These are phyloP conservation scores for Meghimatium bilineatum DNA, from an alignment of 2,888 invertebrate species.

Conservation along the genomic window DNA sequence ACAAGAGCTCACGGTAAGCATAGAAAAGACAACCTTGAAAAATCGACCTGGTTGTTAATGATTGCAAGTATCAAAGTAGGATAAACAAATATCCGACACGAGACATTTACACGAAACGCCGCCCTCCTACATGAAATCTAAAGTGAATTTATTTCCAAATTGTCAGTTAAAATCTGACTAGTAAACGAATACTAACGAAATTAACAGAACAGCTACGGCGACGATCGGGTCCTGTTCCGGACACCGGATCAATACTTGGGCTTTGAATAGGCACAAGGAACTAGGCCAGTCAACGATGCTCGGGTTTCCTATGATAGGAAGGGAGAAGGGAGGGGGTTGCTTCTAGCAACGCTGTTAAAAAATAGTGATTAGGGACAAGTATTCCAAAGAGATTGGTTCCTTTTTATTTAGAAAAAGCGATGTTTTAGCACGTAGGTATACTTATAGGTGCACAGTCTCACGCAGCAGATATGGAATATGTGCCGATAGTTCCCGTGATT, in stretches of 20 bases:
- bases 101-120: neutral
- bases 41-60: neutral
- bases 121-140: neutral
- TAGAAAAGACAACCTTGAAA: neutral
- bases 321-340: neutral
- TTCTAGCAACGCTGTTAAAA: constrained; percentile 4
- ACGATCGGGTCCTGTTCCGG: neutral
- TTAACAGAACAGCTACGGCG: neutral
- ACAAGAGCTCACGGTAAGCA: neutral
- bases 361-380: too few relatives aligned
- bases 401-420: too few relatives aligned
- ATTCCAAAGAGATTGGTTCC: too few relatives aligned
- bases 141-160: neutral
- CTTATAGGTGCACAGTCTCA: too few relatives aligned
- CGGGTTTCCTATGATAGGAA: neutral
- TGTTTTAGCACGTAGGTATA: too few relatives aligned
- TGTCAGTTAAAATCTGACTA: neutral
- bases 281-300: neutral
- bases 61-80: neutral
- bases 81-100: neutral
- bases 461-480: too few relatives aligned
- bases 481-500: too few relatives aligned
- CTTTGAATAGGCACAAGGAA: neutral
- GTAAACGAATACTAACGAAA: neutral
- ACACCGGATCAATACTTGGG: neutral